These are phyloP conservation scores for Caenorhabditis sp. DNA, from an alignment of 2,888 invertebrate genomes.

Conservation along the genomic window DNA sequence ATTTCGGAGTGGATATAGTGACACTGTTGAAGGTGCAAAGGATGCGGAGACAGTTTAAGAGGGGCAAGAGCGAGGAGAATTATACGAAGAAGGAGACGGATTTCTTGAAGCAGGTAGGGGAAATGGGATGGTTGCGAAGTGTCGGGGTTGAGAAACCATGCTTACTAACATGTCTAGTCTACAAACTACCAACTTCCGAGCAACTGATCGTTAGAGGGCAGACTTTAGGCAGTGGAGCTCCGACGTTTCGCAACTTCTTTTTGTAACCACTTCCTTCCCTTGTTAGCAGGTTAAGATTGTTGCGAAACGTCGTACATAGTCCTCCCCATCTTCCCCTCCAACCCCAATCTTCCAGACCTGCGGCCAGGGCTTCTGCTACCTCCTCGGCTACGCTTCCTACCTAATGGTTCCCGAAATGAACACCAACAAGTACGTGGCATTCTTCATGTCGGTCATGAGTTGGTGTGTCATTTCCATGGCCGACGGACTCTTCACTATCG, in stretches of 20 bases:
- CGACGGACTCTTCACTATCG: conserved; percentile 37
- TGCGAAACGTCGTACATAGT: too few relatives aligned
- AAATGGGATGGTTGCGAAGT: neutral
- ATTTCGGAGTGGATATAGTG: conserved; percentile 21
- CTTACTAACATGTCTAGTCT: too few relatives aligned
- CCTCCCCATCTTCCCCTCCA: too few relatives aligned
- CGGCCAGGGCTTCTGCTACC: conserved; percentile 29
- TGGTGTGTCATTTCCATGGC: conserved; percentile 29
- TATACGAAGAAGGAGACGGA: conserved; percentile 41
- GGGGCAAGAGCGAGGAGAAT: conserved; percentile 22
- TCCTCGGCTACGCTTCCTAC: conserved; percentile 29
- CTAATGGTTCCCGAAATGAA: conserved; percentile 35
- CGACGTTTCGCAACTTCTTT: too few relatives aligned
- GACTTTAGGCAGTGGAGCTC: too few relatives aligned
- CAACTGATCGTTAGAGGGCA: too few relatives aligned
- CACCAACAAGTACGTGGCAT: conserved; percentile 41
- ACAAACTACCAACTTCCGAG: too few relatives aligned
- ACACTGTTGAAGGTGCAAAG: conserved; percentile 36
- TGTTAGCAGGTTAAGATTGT: too few relatives aligned
- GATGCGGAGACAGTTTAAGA: conserved; percentile 28
- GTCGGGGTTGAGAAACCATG: too few relatives aligned
- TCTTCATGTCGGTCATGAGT: conserved; percentile 39
- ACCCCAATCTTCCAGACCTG: conserved; percentile 16
- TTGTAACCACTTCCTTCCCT: too few relatives aligned
- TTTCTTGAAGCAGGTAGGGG: conserved; percentile 38